Conservation (phyloP, 2,888 invertebrate species). For the Deilephila porcellus region DNA sequence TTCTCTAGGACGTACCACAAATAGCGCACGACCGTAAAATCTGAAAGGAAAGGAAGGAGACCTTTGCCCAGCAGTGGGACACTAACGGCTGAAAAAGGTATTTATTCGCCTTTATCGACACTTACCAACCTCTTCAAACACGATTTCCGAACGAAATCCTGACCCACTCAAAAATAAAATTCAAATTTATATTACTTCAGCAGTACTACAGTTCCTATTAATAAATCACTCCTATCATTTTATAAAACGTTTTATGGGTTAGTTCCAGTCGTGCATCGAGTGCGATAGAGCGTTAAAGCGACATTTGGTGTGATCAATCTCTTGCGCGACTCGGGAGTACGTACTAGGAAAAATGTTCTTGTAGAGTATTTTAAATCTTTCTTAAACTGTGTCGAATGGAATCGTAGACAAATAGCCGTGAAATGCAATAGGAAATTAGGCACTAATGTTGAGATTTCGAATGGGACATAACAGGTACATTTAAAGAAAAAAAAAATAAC, state of each 20-base stretch:
- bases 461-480: too few species aligned
- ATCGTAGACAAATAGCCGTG: too few species aligned
- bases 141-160: neutral
- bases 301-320: constrained; percentile 10
- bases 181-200: neutral
- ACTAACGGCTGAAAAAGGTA: too few species aligned
- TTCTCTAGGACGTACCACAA: too few species aligned
- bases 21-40: too few species aligned
- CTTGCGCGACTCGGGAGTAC: neutral
- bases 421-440: too few species aligned
- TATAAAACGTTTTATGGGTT: constrained; percentile 14
- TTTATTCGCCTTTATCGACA: too few species aligned
- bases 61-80: too few species aligned
- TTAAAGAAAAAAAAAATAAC: too few species aligned
- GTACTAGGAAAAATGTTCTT: neutral
- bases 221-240: neutral
- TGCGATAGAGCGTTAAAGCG: constrained; percentile 17
- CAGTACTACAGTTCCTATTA: constrained; percentile 17
- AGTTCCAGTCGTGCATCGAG: constrained; percentile 10
- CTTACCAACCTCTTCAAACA: too few species aligned
- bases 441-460: too few species aligned
- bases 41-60: too few species aligned
- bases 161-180: neutral
- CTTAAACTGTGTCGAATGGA: neutral
- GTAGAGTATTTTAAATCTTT: neutral